These are phyloP conservation scores for Melanchra persicariae DNA, from an alignment of 2,888 invertebrate genomes.

Conservation along the genomic window DNA sequence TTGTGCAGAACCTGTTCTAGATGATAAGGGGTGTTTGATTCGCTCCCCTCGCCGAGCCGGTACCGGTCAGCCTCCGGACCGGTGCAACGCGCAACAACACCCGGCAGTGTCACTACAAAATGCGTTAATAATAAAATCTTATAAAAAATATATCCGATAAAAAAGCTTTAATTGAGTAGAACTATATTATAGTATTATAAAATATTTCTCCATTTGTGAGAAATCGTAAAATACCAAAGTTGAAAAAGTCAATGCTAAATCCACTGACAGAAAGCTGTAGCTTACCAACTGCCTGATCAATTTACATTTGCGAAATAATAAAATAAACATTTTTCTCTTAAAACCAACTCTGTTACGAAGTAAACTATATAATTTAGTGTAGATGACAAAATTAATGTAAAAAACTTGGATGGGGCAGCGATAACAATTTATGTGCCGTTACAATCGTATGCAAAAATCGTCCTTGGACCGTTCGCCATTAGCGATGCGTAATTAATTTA, in stretches of 20 bases:
- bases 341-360: constrained; percentile 49
- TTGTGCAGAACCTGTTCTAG: constrained; percentile 82
- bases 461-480: constrained; percentile 83
- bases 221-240: constrained; percentile 44
- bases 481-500: constrained; percentile 85
- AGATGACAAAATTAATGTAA: constrained; percentile 62
- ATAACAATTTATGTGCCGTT: constrained; percentile 79
- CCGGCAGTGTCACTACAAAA: constrained; percentile 42
- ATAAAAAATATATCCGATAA: background rate
- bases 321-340: constrained; percentile 37
- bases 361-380: constrained; percentile 52
- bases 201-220: constrained; percentile 25
- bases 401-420: constrained; percentile 65
- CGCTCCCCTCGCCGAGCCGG: constrained; percentile 65
- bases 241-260: constrained; percentile 47
- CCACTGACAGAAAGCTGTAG: constrained; percentile 26
- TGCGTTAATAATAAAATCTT: background rate
- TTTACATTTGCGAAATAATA: constrained; percentile 50
- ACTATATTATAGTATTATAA: background rate
- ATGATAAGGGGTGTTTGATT: constrained; percentile 68
- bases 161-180: background rate
- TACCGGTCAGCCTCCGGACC: constrained; percentile 66
- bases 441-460: constrained; percentile 86
- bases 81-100: constrained; percentile 56
- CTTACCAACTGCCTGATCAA: constrained; percentile 37